These are phyloP conservation scores for Lipotes vexillifer DNA, from an alignment of 2,113 vertebrate species.

Conservation along the genomic window DNA sequence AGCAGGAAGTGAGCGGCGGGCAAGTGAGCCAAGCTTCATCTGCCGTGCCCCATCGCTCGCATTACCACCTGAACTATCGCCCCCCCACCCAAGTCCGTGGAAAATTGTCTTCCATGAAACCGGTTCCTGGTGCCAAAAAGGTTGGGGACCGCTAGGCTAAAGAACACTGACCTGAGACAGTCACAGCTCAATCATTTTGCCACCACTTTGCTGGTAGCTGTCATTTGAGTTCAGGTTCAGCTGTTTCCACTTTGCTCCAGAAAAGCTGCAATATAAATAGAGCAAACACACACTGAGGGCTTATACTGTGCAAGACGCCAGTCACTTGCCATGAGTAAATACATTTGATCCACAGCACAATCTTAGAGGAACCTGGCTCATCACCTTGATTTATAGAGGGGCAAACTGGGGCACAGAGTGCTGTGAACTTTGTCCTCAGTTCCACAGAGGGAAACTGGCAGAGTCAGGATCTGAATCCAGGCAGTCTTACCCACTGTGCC, in stretches of 20 bases:
- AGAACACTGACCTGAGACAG: not conserved
- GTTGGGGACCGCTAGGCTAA: no score
- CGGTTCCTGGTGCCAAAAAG: no score
- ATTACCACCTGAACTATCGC: no score
- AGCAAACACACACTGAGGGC: not conserved
- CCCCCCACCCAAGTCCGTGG: no score
- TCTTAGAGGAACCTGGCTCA: not conserved
- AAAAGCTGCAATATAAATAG: not conserved
- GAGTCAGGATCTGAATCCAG: not conserved
- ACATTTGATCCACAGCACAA: not conserved
- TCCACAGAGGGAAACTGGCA: not conserved
- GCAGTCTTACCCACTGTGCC: accelerated
- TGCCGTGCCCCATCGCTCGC: no score
- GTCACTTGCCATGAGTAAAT: not conserved
- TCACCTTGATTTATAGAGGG: not conserved
- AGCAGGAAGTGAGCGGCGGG: no score
- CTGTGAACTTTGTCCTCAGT: not conserved
- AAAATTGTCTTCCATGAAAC: no score
- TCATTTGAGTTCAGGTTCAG: not conserved
- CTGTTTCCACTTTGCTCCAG: not conserved
- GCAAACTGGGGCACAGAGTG: not conserved
- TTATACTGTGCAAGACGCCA: not conserved
- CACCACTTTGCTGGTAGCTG: not conserved
- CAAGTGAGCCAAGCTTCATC: no score
- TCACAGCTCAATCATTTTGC: not conserved